These are phyloP conservation scores for Anguilla rostrata DNA, from an alignment of 2,113 vertebrate species.

Conservation along the genomic window DNA sequence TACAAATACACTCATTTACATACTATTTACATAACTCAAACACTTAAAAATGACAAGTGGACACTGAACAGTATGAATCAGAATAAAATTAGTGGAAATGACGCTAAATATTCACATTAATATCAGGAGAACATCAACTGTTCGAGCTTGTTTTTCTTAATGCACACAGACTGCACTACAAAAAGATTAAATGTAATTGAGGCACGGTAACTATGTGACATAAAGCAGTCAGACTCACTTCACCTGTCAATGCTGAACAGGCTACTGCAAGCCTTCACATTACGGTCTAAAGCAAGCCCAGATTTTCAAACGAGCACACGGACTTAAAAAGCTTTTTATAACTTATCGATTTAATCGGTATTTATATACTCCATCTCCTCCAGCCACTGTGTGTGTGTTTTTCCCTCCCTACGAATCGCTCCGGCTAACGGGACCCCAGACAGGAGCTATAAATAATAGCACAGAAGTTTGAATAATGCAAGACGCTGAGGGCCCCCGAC, in stretches of 20 bases:
- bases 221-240: too few relatives aligned
- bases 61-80: too few relatives aligned
- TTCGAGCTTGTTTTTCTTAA: background rate
- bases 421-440: background rate
- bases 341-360: background rate
- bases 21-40: too few relatives aligned
- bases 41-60: too few relatives aligned
- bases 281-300: background rate
- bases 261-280: background rate
- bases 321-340: background rate
- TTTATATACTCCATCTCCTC: conserved; percentile 1
- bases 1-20: too few relatives aligned
- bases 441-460: background rate
- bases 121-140: too few relatives aligned
- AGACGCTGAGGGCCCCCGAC: background rate
- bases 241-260: too few relatives aligned
- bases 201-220: too few relatives aligned
- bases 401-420: background rate
- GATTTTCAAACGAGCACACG: background rate
- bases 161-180: too few relatives aligned
- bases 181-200: too few relatives aligned
- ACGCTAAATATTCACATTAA: too few relatives aligned
- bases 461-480: background rate
- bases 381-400: background rate
- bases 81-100: too few relatives aligned